Percentiles rank a stretch among this genome's conserved stretches.
Conservation (phyloP, 2,113 vertebrate genomes). For the Grammomys surdaster region DNA sequence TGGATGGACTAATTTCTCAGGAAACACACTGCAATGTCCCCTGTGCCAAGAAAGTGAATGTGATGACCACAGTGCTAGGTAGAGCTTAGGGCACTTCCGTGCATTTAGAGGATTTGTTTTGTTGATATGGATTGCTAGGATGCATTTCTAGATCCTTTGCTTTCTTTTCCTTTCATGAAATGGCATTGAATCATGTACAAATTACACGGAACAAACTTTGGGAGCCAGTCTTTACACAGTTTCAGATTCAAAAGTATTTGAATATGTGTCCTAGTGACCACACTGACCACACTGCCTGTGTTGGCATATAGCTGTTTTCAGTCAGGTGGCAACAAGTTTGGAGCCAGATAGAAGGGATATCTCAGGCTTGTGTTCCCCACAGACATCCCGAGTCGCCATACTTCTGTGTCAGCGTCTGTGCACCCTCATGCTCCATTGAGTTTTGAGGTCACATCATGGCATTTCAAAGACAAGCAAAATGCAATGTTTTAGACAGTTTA, state of each 20-base stretch:
- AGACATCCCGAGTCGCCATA: background rate
- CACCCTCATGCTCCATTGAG: background rate
- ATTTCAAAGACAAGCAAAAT: background rate
- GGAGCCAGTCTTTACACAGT: background rate
- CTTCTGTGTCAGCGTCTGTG: background rate
- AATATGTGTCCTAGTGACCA: background rate
- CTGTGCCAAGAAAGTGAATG: conserved; percentile 49
- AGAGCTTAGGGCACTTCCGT: background rate
- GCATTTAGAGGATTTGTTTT: background rate
- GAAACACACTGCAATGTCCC: background rate
- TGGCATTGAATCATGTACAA: background rate
- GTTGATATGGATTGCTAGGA: background rate
- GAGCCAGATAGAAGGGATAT: background rate
- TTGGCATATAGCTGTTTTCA: fast-evolving
- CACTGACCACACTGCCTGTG: background rate
- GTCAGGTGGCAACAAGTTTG: background rate
- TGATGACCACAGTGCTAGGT: background rate
- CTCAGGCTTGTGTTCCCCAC: background rate
- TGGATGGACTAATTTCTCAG: conserved; percentile 68
- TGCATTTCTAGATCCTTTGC: background rate
- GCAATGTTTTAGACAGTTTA: conserved; percentile 40
- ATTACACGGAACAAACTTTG: background rate
- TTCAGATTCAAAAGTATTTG: background rate
- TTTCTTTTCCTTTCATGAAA: conserved; percentile 9
- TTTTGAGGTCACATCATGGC: conserved; percentile 40